Evolutionary conservation across 2,797 vertebrate genomes (phyloP).

Genomic region (Borostomias antarcticus): DNA sequence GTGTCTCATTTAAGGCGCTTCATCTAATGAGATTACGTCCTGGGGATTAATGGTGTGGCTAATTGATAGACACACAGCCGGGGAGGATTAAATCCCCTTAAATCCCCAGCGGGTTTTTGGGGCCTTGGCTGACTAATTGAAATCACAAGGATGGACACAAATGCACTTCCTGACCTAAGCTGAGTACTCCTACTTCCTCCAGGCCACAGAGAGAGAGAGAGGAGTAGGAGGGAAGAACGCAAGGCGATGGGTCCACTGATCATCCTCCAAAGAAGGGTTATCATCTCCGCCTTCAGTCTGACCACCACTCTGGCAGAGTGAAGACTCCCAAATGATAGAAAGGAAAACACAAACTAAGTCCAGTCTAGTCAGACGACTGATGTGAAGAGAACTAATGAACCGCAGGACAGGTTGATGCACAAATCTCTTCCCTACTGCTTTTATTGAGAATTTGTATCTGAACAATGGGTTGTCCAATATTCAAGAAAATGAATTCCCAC

Average conservation of each 20-base stretch:
- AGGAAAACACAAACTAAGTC: constrained; percentile 1
- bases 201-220: too few species aligned
- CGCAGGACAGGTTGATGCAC: background rate
- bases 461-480: too few species aligned
- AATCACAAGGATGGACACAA: constrained; percentile 71
- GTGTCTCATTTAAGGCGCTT: constrained; percentile 79
- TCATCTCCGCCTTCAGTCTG: constrained; percentile 16
- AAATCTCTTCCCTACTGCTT: background rate
- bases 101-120: constrained; percentile 68
- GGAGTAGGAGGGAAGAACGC: background rate
- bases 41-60: constrained; percentile 81
- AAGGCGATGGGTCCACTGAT: constrained; percentile 49
- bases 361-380: background rate
- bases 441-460: too few species aligned
- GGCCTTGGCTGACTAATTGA: constrained; percentile 71
- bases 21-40: constrained; percentile 80
- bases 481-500: constrained; percentile 18
- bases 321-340: background rate
- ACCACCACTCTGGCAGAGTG: too few species aligned
- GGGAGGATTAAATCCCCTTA: constrained; percentile 77
- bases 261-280: constrained; percentile 28
- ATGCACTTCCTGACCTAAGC: constrained; percentile 57
- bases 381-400: too few species aligned
- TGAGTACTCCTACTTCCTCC: constrained; percentile 15
- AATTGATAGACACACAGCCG: constrained; percentile 81